phyloP scores from a whole-genome alignment of 2,113 vertebrate genomes.

The Ceratotherium simum region DNA sequence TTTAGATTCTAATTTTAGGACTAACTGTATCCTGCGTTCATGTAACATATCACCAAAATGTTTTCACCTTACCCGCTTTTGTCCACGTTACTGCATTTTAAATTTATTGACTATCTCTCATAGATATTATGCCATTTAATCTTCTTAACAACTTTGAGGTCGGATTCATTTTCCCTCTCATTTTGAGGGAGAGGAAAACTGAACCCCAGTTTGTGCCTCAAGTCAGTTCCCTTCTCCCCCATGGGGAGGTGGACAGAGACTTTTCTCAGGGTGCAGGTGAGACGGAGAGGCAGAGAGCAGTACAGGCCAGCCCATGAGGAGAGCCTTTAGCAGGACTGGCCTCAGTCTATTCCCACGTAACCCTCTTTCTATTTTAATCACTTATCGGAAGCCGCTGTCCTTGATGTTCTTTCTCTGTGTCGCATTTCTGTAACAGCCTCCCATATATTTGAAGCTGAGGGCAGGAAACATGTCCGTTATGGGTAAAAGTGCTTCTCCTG shows the following conservation, averaged over 20 bases:
- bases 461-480: constrained; percentile 45
- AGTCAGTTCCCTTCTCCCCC: neutral
- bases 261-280: neutral
- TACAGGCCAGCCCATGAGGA: neutral
- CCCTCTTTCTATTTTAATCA: neutral
- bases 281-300: neutral
- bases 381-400: neutral
- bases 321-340: neutral
- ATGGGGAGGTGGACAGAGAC: neutral
- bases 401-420: neutral
- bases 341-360: neutral
- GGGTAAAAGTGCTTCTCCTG: neutral
- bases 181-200: neutral
- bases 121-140: neutral
- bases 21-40: neutral
- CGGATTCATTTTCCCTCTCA: neutral
- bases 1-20: neutral
- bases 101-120: neutral
- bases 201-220: neutral
- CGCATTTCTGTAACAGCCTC: neutral
- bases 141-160: neutral
- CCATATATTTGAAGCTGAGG: constrained; percentile 20
- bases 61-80: neutral
- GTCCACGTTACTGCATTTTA: neutral
- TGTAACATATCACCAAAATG: neutral